Conservation (phyloP, 2,113 vertebrate genomes). For the Plecotus auritus region DNA sequence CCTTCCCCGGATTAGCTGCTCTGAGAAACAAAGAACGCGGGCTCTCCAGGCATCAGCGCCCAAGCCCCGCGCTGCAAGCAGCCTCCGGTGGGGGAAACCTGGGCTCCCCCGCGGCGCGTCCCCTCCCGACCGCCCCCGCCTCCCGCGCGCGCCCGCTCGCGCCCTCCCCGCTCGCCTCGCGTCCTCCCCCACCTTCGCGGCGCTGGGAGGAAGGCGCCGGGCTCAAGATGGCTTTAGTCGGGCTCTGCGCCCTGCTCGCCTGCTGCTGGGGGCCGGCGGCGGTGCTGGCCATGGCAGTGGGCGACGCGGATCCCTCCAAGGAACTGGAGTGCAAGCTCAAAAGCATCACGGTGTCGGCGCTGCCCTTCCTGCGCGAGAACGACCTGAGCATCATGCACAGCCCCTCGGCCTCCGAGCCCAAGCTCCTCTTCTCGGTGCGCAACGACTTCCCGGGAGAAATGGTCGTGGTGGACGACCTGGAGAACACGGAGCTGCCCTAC, state of each 20-base stretch:
- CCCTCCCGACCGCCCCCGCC: conserved; percentile 21
- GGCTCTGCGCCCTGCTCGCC: conserved; percentile 78
- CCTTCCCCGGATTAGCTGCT: conserved; percentile 39
- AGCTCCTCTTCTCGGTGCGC: conserved; percentile 97
- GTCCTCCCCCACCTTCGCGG: conserved; percentile 63
- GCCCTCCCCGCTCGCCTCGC: conserved; percentile 67
- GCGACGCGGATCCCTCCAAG: conserved; percentile 87
- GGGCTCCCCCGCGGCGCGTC: background rate
- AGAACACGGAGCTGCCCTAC: conserved; percentile 98
- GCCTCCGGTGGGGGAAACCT: background rate
- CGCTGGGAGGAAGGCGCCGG: conserved; percentile 73
- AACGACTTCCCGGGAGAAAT: conserved; percentile 99
- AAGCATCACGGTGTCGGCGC: conserved; percentile 97
- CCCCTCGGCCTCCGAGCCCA: conserved; percentile 97
- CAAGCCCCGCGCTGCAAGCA: background rate
- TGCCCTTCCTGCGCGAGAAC: conserved; percentile 97
- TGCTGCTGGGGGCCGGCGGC: conserved; percentile 72
- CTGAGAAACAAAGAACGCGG: conserved; percentile 68
- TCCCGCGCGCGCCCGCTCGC: conserved; percentile 44
- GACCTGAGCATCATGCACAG: conserved; percentile 99
- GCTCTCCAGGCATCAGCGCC: background rate
- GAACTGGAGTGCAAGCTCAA: conserved; percentile 97
- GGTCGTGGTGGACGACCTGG: conserved; percentile 97
- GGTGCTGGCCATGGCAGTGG: conserved; percentile 66
- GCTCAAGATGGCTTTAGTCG: conserved; percentile 82